A percentile compares a stretch with the other conserved stretches of the same genome.
These are phyloP conservation scores for Ectobius pallidus DNA, from an alignment of 2,888 invertebrate genomes.

Conservation along the genomic window DNA sequence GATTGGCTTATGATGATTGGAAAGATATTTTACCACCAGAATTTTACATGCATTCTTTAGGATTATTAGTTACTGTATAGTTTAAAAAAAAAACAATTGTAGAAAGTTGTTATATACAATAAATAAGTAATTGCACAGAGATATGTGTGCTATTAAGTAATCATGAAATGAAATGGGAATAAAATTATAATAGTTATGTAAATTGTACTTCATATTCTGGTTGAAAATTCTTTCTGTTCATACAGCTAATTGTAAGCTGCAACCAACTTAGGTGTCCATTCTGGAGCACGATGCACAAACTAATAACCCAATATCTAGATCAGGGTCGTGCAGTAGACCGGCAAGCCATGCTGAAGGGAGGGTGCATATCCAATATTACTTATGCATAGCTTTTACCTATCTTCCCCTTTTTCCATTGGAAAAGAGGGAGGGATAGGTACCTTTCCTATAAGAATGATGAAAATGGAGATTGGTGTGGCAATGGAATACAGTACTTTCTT, in stretches of 20 bases:
- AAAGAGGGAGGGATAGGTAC: too few relatives aligned
- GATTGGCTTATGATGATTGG: conserved; percentile 2
- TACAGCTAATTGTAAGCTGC: not conserved
- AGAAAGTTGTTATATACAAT: conserved; percentile 23
- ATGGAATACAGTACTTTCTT: too few relatives aligned
- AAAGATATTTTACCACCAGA: not conserved
- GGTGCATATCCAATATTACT: too few relatives aligned
- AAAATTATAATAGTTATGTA: too few relatives aligned
- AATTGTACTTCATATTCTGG: not conserved
- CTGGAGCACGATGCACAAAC: not conserved
- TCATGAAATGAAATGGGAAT: not conserved
- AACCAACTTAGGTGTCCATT: not conserved
- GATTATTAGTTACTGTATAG: not conserved
- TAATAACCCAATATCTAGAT: too few relatives aligned
- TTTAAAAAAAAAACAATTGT: conserved; percentile 3
- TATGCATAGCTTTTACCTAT: too few relatives aligned
- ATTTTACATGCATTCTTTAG: conserved; percentile 20
- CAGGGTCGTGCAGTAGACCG: too few relatives aligned
- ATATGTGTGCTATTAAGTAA: not conserved
- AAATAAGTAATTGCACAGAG: not conserved
- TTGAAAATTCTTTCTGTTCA: not conserved
- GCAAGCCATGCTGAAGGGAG: too few relatives aligned
- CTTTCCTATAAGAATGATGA: too few relatives aligned
- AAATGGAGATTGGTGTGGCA: too few relatives aligned
- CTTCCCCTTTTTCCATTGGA: too few relatives aligned